Percentiles rank a stretch among this genome's conserved stretches.
These are phyloP conservation scores for Nycticryphes semicollaris DNA, from an alignment of 2,113 vertebrate genomes.

Conservation along the genomic window DNA sequence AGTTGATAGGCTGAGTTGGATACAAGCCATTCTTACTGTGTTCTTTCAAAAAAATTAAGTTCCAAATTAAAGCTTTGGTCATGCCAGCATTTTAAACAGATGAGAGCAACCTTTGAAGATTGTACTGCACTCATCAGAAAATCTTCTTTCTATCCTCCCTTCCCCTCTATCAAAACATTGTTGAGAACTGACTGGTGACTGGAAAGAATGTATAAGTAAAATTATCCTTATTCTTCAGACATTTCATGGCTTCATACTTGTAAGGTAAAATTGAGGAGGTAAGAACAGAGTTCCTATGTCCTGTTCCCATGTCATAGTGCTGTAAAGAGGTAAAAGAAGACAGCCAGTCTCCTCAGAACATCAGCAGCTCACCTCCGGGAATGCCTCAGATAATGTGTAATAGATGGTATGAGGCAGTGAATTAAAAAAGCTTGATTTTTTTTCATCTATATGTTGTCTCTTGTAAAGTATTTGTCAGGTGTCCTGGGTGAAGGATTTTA, in stretches of 20 bases:
- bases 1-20: not conserved
- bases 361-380: accelerated
- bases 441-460: not conserved
- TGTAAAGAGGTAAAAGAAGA: not conserved
- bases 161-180: not conserved
- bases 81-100: not conserved
- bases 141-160: not conserved
- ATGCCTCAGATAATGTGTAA: not conserved
- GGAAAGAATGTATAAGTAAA: not conserved
- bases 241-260: not conserved
- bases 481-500: not conserved
- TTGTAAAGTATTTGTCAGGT: not conserved
- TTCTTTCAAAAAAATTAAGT: not conserved
- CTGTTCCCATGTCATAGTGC: not conserved
- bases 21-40: not conserved
- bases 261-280: not conserved
- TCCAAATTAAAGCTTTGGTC: not conserved
- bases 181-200: not conserved
- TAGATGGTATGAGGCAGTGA: accelerated
- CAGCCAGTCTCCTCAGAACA: not conserved
- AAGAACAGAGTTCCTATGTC: not conserved
- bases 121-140: not conserved
- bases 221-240: not conserved
- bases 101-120: not conserved
- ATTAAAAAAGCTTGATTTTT: not conserved